Percentiles rank a stretch among this genome's conserved stretches.
Evolutionary conservation across 1,140 invertebrate species (phyloP).

Genomic region (fruit fly (Drosophila melanogaster)): Release_6_plus_ISO1_MT NT_033777.3:28675501-28676000

Average conservation of each 20-base stretch:
- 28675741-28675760: constrained; percentile 26
- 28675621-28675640: constrained; percentile 74
- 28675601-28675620: constrained; percentile 70
- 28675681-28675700: constrained; percentile 76
- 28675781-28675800: constrained; percentile 19
- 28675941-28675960: constrained; percentile 15
- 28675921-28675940: constrained; percentile 12
- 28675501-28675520: constrained; percentile 71
- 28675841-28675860: constrained; percentile 51
- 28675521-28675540: constrained; percentile 48
- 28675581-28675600: constrained; percentile 78
- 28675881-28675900: constrained; percentile 26
- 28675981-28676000: constrained; percentile 27
- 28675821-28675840: constrained; percentile 12
- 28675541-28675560: constrained; percentile 48
- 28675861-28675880: constrained; percentile 59
- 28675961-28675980: constrained; percentile 37
- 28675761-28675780: constrained; percentile 50
- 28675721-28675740: constrained; percentile 48
- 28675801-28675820: constrained; percentile 28
- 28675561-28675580: constrained; percentile 34
- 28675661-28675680: constrained; percentile 82
- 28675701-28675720: constrained; percentile 8
- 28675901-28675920: constrained; percentile 17
- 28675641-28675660: constrained; percentile 80